Percentiles rank a stretch among this genome's conserved stretches.
These are phyloP conservation scores for Antrozous pallidus DNA, from an alignment of 2,797 vertebrate genomes.

Conservation along the genomic window DNA sequence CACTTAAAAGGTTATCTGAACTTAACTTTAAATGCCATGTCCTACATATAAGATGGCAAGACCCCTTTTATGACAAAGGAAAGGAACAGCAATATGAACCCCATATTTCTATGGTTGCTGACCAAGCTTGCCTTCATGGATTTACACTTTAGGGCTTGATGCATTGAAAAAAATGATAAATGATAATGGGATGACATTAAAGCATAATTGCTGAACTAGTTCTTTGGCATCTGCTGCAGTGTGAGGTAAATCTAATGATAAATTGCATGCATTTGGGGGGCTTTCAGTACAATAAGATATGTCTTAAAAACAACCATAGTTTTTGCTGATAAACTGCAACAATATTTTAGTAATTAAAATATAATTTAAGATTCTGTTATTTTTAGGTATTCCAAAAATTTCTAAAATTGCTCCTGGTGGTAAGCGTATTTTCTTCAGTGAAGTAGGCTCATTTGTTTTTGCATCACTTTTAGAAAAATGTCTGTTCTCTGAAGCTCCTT, in stretches of 20 bases:
- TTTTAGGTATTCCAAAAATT: not conserved
- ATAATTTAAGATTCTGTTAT: not conserved
- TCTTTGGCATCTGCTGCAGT: conserved; percentile 13
- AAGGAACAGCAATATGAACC: conserved; percentile 20
- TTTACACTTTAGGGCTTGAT: not conserved
- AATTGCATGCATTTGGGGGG: not conserved
- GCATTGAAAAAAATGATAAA: conserved; percentile 39
- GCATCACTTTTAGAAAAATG: not conserved
- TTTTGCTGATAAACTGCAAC: conserved; percentile 4
- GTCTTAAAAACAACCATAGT: not conserved
- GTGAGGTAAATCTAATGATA: conserved; percentile 37
- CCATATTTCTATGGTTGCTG: not conserved
- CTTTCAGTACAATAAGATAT: not conserved
- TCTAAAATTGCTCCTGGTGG: not conserved
- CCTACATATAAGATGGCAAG: conserved; percentile 40
- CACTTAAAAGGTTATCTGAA: conserved; percentile 52
- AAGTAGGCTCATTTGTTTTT: not conserved
- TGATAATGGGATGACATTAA: not conserved
- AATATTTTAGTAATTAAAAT: conserved; percentile 30
- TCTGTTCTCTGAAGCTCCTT: not conserved
- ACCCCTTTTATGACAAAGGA: conserved; percentile 36
- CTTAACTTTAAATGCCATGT: conserved; percentile 50
- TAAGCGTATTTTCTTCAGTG: not conserved
- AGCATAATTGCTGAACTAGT: not conserved
- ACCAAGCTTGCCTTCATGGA: not conserved